Percentiles rank a stretch among this genome's conserved stretches.
These are phyloP conservation scores for Macrostomum lignano DNA, from an alignment of 1,140 invertebrate species.

Conservation along the genomic window DNA sequence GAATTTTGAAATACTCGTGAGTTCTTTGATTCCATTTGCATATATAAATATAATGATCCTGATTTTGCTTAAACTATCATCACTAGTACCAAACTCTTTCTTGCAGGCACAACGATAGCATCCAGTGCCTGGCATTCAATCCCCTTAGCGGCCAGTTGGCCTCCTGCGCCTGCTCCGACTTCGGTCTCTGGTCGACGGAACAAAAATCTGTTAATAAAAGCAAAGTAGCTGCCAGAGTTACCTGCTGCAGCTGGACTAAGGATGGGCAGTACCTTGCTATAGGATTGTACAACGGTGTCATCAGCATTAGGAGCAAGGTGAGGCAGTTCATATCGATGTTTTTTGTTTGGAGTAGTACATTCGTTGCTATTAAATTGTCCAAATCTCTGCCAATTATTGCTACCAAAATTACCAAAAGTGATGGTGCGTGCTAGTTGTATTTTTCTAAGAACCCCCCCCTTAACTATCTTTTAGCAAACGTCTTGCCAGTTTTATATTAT, in stretches of 20 bases:
- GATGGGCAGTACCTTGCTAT: conserved; percentile 79
- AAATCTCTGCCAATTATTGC: too few species aligned
- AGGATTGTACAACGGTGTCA: conserved; percentile 51
- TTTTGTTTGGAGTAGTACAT: conserved; percentile 2
- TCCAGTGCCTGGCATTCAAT: conserved; percentile 79
- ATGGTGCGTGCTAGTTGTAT: too few species aligned
- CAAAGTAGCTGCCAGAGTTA: conserved; percentile 43
- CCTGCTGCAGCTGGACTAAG: conserved; percentile 68
- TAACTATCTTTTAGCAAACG: too few species aligned
- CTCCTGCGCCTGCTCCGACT: conserved; percentile 67
- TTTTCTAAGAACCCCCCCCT: too few species aligned
- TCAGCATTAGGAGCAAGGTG: conserved; percentile 58
- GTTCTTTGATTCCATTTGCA: conserved; percentile 18
- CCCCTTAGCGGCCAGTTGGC: conserved; percentile 61
- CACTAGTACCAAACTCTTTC: conserved; percentile 8
- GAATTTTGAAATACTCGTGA: conserved; percentile 80
- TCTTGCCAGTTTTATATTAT: too few species aligned
- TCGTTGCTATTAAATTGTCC: too few species aligned
- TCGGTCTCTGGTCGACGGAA: conserved; percentile 80
- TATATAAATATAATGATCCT: conserved; percentile 7
- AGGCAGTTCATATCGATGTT: conserved; percentile 6
- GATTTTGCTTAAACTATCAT: conserved; percentile 5
- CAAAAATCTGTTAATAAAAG: conserved; percentile 84
- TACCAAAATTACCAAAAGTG: too few species aligned
- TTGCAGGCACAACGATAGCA: conserved; percentile 61